A percentile compares a stretch with the other conserved stretches of the same genome.
These are phyloP conservation scores for Azorinus chamasolen DNA, from an alignment of 2,888 invertebrate genomes.

Conservation along the genomic window DNA sequence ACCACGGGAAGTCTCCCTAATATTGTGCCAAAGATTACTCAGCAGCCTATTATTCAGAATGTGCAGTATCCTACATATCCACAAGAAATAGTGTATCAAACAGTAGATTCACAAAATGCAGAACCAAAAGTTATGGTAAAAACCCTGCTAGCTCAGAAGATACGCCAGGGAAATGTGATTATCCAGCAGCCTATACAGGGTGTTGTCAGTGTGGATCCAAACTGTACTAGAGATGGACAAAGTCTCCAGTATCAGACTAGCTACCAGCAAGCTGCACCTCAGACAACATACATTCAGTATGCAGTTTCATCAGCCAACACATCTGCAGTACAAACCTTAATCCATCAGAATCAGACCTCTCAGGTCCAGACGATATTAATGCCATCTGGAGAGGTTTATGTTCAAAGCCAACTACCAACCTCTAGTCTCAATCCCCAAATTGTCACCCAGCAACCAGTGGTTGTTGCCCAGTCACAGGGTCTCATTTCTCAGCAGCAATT, in stretches of 20 bases:
- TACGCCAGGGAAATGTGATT: conserved; percentile 65
- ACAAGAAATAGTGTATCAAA: conserved; percentile 59
- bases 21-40: conserved; percentile 79
- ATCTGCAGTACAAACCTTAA: conserved; percentile 39
- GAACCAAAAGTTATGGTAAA: conserved; percentile 95
- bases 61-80: conserved; percentile 54
- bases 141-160: conserved; percentile 96
- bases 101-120: conserved; percentile 59
- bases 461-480: conserved; percentile 52
- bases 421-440: conserved; percentile 51
- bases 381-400: conserved; percentile 49
- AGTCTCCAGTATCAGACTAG: conserved; percentile 54
- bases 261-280: conserved; percentile 46
- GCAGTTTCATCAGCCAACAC: conserved; percentile 28
- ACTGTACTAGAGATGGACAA: conserved; percentile 46
- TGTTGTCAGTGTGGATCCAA: conserved; percentile 47
- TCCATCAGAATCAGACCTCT: conserved; percentile 46
- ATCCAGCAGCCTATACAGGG: conserved; percentile 56
- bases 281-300: conserved; percentile 62
- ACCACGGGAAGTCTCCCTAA: conserved; percentile 25
- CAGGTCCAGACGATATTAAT: conserved; percentile 61
- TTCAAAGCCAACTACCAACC: conserved; percentile 45
- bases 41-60: conserved; percentile 78
- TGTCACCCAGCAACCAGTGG: conserved; percentile 34
- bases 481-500: conserved; percentile 52